phyloP scores from a whole-genome alignment of 2,113 vertebrate species.

The Gambusia affinis region DNA sequence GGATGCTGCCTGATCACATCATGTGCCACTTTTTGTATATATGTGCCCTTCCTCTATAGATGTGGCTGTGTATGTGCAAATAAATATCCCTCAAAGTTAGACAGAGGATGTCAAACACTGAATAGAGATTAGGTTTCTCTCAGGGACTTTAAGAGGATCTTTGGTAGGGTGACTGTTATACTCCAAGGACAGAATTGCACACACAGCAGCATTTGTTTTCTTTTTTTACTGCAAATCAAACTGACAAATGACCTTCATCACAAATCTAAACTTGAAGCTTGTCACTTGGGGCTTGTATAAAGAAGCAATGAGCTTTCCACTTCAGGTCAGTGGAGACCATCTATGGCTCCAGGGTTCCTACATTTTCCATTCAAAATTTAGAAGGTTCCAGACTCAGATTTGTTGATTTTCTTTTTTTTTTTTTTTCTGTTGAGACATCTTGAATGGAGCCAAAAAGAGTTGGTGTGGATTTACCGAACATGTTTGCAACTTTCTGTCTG shows the following conservation, averaged over 20 bases:
- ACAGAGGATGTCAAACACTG: constrained; percentile 50
- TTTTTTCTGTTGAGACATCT: background rate
- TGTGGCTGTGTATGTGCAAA: constrained; percentile 22
- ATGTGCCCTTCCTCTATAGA: constrained; percentile 11
- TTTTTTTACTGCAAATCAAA: constrained; percentile 29
- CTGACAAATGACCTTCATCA: constrained; percentile 49
- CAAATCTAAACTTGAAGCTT: constrained; percentile 27
- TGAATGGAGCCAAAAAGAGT: background rate
- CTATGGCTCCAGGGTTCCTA: background rate
- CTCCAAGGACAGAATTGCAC: constrained; percentile 22
- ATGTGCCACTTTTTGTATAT: constrained; percentile 29
- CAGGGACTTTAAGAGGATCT: constrained; percentile 49
- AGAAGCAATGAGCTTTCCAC: constrained; percentile 18
- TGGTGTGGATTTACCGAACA: background rate
- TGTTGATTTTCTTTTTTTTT: background rate
- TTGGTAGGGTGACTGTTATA: background rate
- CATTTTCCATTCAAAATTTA: background rate
- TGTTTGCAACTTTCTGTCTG: no score
- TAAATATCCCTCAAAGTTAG: constrained; percentile 30
- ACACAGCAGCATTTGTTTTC: constrained; percentile 11
- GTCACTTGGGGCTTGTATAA: constrained; percentile 35
- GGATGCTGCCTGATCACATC: constrained; percentile 15
- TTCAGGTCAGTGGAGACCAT: constrained; percentile 49
- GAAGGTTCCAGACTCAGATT: background rate
- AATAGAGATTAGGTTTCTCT: constrained; percentile 51